phyloP scores from a whole-genome alignment of 2,113 vertebrate genomes.

The Synchiropus splendidus region DNA sequence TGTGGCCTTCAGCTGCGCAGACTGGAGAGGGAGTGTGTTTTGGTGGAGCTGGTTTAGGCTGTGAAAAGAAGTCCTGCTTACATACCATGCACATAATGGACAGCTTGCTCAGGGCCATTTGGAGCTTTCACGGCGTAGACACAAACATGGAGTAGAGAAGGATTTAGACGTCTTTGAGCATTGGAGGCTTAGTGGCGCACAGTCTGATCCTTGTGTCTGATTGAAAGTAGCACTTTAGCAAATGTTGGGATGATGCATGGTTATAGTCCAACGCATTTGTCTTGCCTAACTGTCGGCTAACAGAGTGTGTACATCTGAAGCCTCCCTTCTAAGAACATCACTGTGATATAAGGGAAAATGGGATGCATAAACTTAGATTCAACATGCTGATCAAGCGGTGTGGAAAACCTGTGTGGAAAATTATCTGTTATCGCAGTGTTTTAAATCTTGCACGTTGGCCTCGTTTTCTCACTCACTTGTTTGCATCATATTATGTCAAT shows the following conservation, averaged over 20 bases:
- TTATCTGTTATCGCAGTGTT: too few species aligned
- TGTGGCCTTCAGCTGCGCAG: slow-evolving; percentile 30
- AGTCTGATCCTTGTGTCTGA: slow-evolving; percentile 18
- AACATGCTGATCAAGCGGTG: too few species aligned
- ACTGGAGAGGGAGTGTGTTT: slow-evolving; percentile 21
- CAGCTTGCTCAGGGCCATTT: slow-evolving; percentile 40
- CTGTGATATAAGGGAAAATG: too few species aligned
- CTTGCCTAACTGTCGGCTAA: too few species aligned
- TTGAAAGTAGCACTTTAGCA: slow-evolving; percentile 14
- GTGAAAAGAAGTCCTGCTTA: slow-evolving; percentile 36
- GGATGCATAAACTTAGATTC: too few species aligned
- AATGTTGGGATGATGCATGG: slow-evolving; percentile 14
- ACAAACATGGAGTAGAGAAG: slow-evolving; percentile 30
- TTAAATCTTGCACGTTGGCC: too few species aligned
- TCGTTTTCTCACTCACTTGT: too few species aligned
- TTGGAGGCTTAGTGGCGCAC: slow-evolving; percentile 44
- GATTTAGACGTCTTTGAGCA: slow-evolving; percentile 44
- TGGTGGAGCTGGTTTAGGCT: slow-evolving; percentile 39
- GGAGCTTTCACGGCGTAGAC: slow-evolving; percentile 37
- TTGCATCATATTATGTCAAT: too few species aligned
- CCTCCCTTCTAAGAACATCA: too few species aligned
- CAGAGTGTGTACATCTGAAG: too few species aligned
- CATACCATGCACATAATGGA: slow-evolving; percentile 53
- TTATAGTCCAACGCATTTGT: slow-evolving; percentile 5
- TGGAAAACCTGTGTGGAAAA: too few species aligned